phyloP scores from a whole-genome alignment of 1,140 invertebrate genomes.

The Neodiprion virginianus region DNA sequence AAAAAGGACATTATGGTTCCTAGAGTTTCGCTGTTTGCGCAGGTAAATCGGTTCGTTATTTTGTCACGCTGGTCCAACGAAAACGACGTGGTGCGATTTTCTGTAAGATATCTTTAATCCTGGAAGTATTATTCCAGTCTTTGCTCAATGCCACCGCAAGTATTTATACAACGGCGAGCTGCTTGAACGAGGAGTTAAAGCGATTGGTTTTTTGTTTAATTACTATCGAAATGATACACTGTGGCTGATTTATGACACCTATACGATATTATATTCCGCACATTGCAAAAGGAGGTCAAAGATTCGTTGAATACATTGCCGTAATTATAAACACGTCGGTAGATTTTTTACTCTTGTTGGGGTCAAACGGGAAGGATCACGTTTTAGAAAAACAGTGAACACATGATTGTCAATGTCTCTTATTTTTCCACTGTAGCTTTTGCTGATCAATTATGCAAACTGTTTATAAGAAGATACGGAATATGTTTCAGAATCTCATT shows the following conservation, averaged over 20 bases:
- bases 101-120: too few relatives aligned
- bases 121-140: too few relatives aligned
- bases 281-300: neutral
- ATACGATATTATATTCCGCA: too few relatives aligned
- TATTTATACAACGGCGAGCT: too few relatives aligned
- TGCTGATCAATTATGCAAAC: neutral
- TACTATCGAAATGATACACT: too few relatives aligned
- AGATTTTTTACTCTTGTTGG: too few relatives aligned
- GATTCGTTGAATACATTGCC: neutral
- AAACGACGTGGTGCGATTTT: too few relatives aligned
- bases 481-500: too few relatives aligned
- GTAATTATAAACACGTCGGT: neutral
- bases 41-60: constrained; percentile 11
- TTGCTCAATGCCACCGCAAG: too few relatives aligned
- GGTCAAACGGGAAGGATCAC: neutral
- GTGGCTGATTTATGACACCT: too few relatives aligned
- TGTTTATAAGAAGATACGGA: neutral
- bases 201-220: too few relatives aligned
- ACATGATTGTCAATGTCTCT: neutral
- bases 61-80: neutral
- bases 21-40: constrained; percentile 17
- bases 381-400: neutral
- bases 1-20: constrained; percentile 8
- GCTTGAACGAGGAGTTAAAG: too few relatives aligned
- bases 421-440: neutral